Base-by-base conservation (phyloP, 2,888 invertebrate genomes). In the Axea sp. region DNA sequence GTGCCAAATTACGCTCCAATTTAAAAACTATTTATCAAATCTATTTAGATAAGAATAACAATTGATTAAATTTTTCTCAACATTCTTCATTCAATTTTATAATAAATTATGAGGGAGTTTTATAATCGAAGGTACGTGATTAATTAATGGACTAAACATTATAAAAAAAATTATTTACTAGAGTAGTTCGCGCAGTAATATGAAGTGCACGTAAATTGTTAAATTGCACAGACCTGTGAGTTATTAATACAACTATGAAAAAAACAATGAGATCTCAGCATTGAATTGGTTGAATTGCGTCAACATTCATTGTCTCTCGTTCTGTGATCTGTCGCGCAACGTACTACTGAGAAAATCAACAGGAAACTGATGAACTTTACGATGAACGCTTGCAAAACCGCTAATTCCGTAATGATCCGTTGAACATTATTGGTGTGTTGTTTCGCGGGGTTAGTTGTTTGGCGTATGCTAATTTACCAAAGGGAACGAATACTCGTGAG, bases 291-390 rank as follows among this genome's bases (percentile, higher is more conserved):
- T 26, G 14, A 35, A 30, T 62, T 64, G 35, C 67, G 53, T 60
- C 67, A 59, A 35, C 35, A 30, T n/a, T 26, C 65, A 30, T 62
- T 55, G 51, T 45, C 15, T 41, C 15, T 33, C 41, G n/a, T 72
- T 28, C 49, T 9, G 11, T 5, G 43, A 33, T 24, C 22, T 33
- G 7, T 41, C 35, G 35, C 24, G 67, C 39, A 57, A 57, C 39
- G 9, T 17, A 15, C 43, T 60, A 59, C 74, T 51, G 53, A 37
- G 76, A 77, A 79, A 77, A 60, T 53, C 73, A 53, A 49, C 71
- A 55, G 71, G 71, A 71, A 71, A 55, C 62, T 33, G 39, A 30
- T 31, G 60, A 55, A 30, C 45, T 45, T 53, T 30, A 28, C 47
- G 14, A 7, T 19, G 14, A 35, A 28, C 6, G 22, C 15, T 57